These are phyloP conservation scores for Furnarius figulus DNA, from an alignment of 2,113 vertebrate genomes.

Conservation along the genomic window DNA sequence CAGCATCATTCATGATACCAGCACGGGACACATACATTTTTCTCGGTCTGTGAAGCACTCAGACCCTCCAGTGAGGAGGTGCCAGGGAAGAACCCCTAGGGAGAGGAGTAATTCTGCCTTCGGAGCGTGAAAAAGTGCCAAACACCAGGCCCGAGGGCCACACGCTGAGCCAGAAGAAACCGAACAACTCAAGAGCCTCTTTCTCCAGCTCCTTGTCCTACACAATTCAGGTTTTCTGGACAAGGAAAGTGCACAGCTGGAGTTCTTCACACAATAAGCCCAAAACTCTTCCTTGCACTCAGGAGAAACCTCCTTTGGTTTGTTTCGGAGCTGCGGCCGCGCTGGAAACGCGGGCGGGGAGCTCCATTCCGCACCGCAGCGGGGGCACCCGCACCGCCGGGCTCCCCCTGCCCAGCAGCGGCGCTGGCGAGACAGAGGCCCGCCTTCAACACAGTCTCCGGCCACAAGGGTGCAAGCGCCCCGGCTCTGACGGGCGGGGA, in stretches of 20 bases:
- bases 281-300: neutral
- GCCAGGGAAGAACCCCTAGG: neutral
- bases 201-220: neutral
- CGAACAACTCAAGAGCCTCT: neutral
- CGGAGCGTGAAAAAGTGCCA: neutral
- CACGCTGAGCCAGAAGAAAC: neutral
- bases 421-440: fast-evolving
- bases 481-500: fast-evolving
- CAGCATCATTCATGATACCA: neutral
- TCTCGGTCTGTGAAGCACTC: neutral
- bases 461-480: fast-evolving
- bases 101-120: neutral
- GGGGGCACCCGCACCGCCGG: no score
- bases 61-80: neutral
- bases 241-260: neutral
- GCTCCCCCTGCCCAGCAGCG: fast-evolving
- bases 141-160: neutral
- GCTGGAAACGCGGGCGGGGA: neutral
- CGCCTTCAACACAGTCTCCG: fast-evolving
- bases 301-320: neutral
- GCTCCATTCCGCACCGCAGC: no score
- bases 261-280: neutral
- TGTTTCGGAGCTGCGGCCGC: neutral
- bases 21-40: neutral
- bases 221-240: neutral